These are phyloP conservation scores for Xenus cinereus DNA, from an alignment of 2,113 vertebrate species.

Conservation along the genomic window DNA sequence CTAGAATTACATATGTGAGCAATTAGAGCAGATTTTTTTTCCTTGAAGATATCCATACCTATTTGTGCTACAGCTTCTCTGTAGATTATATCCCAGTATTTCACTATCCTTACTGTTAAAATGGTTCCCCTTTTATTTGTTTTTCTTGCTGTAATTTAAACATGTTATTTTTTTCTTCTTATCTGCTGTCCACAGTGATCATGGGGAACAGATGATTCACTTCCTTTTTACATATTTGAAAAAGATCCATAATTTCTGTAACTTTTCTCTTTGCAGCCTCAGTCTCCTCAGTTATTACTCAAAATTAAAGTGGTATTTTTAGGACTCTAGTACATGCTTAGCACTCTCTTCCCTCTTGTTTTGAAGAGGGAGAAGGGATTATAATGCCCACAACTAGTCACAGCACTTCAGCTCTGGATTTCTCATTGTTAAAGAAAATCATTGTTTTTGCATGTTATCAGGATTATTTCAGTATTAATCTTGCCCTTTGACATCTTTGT, in stretches of 20 bases:
- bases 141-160: not conserved
- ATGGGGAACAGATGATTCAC: not conserved
- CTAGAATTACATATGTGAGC: not conserved
- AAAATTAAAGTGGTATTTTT: not conserved
- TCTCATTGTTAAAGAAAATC: not conserved
- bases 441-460: not conserved
- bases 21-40: not conserved
- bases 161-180: not conserved
- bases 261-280: not conserved
- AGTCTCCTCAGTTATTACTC: not conserved
- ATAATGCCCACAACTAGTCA: not conserved
- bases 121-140: not conserved
- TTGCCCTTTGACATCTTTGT: not conserved
- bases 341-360: not conserved
- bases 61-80: not conserved
- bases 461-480: not conserved
- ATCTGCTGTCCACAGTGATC: not conserved
- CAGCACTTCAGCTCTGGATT: not conserved
- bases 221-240: not conserved
- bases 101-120: not conserved
- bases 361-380: not conserved
- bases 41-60: not conserved
- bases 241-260: not conserved
- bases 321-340: not conserved
- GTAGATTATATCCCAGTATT: not conserved